Evolutionary conservation across 2,888 invertebrate genomes (phyloP), one percentile per base, ranked within the genome.

Genomic region (Andrena hattorfiana): DNA sequence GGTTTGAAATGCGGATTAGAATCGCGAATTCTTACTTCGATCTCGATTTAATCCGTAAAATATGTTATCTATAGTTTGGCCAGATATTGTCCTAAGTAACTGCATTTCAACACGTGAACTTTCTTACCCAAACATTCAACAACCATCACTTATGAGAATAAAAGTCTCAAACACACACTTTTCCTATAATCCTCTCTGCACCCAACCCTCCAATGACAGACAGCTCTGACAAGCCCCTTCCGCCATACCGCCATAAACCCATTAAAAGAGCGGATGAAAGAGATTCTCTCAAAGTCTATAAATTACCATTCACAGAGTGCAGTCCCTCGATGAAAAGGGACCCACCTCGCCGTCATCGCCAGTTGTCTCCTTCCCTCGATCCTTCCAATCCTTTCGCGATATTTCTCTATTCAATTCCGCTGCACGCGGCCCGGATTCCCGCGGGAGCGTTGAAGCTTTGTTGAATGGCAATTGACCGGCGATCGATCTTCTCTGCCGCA

Each of bases 401-500:
- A 70, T 56, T 42, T 32, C 64, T 56, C 23, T n/a, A 42, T 49
- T 63, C 13, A 48, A 73, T 72, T 51, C 35, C 20, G 23, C 1
- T 49, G 23, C n/a, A n/a, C 23, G 23, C 30, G 73, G 35, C 59
- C 77, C 49, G 49, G 10, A 73, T 77, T 60, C 2, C 30, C 28
- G 10, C 16, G 42, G 16, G 26, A 0, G 26, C 42, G 70, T 35
- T 28, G 28, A 51, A 62, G 56, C 42, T 0, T 23, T 13, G 16
- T 73, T 16, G 30, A 35, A 35, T 64, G 42, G 42, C 62, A 56
- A 74, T 81, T 75, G 69, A 80, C 59, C 48, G 42, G 3, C 68
- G 48, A 77, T 64, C 16, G 68, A 59, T 81, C 30, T 51, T 76
- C 42, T 76, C 42, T 76, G 63, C 7, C 28, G 5, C 95, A 98